Base-by-base conservation (phyloP, 53 echinoderm and acorn worm genomes). In the Echinarachnius parma region DNA sequence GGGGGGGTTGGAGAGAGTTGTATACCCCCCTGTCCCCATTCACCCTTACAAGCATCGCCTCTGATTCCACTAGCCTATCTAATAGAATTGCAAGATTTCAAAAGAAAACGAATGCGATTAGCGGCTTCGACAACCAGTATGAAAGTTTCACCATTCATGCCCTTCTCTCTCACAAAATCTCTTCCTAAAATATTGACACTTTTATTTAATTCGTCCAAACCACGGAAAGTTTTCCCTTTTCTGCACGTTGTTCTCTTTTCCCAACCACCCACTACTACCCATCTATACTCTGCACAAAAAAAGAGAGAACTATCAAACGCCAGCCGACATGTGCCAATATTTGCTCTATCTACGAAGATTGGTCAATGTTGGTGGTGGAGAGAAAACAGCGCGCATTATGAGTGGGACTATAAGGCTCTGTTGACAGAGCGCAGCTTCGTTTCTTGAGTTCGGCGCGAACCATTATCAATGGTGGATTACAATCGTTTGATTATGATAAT, bases 401-500 rank as follows among this genome's bases (percentile, higher is more conserved):
- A 21, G 63, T 8, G 15, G 3, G 42, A 36, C 20, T 23, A 25
- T 2, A 16, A 31, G 21, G 33, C 15, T 45, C 52, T 68, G 52
- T 68, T 50, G 68, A 68, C 49, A 4, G 9, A 46, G 66, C 0
- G 24, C 13, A 49, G 19, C 4, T 10, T 19, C 18, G 11, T 49
- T 49, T 9, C 50, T 49, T 49, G 4, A 22, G 29, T 30, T 8
- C 48, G 21, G 68, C 18, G 52, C 52, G 52, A 68, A 53, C 32
- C 68, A 68, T 32, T 68, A 68, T n/a, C n/a, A n/a, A n/a, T 52
- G 30, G 52, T 29, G 68, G 67, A 68, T 68, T 52, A 68, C 19
- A 68, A 34, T 14, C n/a, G 68, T 68, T 68, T 68, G 68, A 53
- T 68, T 68, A 68, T 68, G 68, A 22, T 68, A 68, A 68, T 68